A percentile compares a stretch with the other conserved stretches of the same genome.
Conservation (phyloP, 2,113 vertebrate species). For the Channa maculata region DNA sequence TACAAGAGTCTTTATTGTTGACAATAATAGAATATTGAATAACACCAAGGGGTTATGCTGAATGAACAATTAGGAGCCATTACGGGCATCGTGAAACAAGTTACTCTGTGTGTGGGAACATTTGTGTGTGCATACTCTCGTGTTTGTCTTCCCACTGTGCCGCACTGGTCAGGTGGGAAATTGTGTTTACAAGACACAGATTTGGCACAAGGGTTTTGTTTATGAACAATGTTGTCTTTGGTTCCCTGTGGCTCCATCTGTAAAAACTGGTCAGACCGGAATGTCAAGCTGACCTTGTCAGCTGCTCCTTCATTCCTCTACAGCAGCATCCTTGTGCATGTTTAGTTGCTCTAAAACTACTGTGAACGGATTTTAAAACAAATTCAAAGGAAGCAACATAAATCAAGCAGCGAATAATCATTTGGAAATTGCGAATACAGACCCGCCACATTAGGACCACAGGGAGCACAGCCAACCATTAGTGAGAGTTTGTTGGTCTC, state of each 20-base stretch:
- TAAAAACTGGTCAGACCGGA: constrained; percentile 31
- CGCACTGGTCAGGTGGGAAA: constrained; percentile 38
- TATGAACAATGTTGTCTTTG: constrained; percentile 52
- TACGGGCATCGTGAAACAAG: not conserved
- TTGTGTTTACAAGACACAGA: constrained; percentile 49
- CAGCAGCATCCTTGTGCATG: constrained; percentile 10
- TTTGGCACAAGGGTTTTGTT: constrained; percentile 47
- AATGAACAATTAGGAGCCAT: not conserved
- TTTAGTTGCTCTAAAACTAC: constrained; percentile 44
- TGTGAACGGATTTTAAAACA: constrained; percentile 47
- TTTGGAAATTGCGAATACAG: constrained; percentile 69
- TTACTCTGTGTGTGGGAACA: not conserved
- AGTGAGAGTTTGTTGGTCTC: constrained; percentile 75
- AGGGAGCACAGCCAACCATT: constrained; percentile 73
- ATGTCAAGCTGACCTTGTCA: constrained; percentile 52
- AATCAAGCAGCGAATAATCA: constrained; percentile 74
- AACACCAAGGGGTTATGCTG: not conserved
- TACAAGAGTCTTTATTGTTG: not conserved
- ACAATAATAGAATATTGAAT: not conserved
- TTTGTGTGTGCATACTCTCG: constrained; percentile 1
- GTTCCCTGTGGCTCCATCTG: constrained; percentile 51
- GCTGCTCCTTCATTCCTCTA: constrained; percentile 36
- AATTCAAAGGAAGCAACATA: constrained; percentile 67
- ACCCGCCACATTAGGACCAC: constrained; percentile 67
- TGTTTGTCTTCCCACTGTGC: constrained; percentile 14